Percentiles rank a stretch among this genome's conserved stretches.
phyloP scores from a whole-genome alignment of 2,797 vertebrate species.

The Ctenosaura bakeri region DNA sequence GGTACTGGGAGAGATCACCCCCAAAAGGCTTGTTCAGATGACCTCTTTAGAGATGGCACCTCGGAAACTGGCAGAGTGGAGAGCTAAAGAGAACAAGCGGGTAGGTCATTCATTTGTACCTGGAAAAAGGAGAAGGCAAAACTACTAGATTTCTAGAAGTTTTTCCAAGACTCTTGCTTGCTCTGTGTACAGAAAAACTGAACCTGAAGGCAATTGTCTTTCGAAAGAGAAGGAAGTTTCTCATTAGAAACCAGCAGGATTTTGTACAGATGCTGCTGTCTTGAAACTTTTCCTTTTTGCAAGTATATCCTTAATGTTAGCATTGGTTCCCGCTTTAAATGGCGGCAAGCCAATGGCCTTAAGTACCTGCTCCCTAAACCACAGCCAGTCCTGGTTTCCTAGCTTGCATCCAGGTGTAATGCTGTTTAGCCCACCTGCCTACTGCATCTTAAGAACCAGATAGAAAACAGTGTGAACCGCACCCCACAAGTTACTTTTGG shows the following conservation, averaged over 20 bases:
- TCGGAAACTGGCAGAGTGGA: conserved; percentile 74
- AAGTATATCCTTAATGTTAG: not conserved
- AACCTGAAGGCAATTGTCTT: not conserved
- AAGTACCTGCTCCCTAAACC: not conserved
- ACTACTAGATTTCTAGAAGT: not conserved
- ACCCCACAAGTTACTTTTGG: not conserved
- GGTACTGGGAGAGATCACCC: conserved; percentile 66
- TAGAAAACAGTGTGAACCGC: not conserved
- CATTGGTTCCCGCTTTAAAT: not conserved
- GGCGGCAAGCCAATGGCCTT: not conserved
- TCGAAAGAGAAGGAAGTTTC: not conserved
- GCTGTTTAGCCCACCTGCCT: too few species aligned
- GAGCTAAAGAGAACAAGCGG: conserved; percentile 71
- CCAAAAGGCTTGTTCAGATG: conserved; percentile 72
- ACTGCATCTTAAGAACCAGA: not conserved
- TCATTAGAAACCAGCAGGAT: not conserved
- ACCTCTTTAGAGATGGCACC: conserved; percentile 73
- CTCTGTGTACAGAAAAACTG: not conserved
- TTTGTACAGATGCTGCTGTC: not conserved
- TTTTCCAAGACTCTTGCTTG: not conserved
- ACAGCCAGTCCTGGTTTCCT: not conserved
- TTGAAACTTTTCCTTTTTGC: not conserved
- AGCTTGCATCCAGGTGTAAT: not conserved
- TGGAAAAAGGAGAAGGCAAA: too few species aligned
- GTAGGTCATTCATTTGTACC: conserved; percentile 55